Evolutionary conservation across 2,113 vertebrate genomes (phyloP).

Genomic region (Corythornis cristatus): DNA sequence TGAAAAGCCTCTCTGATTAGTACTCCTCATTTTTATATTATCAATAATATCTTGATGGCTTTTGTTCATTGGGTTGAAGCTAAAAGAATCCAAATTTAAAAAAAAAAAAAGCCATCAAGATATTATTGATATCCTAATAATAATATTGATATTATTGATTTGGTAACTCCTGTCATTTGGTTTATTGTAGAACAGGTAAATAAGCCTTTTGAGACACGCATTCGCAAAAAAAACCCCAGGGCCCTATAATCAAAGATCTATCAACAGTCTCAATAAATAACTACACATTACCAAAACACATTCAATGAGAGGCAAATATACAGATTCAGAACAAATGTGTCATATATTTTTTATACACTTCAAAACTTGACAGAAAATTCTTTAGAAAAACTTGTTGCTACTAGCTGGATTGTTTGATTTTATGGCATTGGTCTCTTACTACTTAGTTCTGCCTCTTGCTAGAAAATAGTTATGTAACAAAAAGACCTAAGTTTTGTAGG

Average conservation of each 20-base stretch:
- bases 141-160: not conserved
- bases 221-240: not conserved
- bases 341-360: not conserved
- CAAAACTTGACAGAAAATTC: not conserved
- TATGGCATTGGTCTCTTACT: not conserved
- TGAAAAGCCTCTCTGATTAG: conserved; percentile 20
- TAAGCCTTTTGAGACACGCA: not conserved
- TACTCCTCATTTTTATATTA: conserved; percentile 7
- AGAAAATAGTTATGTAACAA: no score
- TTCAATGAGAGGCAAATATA: not conserved
- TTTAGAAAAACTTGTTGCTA: not conserved
- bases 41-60: not conserved
- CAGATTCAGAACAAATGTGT: not conserved
- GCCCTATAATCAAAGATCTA: not conserved
- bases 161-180: not conserved
- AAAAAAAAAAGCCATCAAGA: no score
- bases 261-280: not conserved
- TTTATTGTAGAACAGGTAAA: not conserved
- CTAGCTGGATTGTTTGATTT: not conserved
- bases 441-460: not conserved
- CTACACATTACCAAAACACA: not conserved
- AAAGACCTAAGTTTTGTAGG: no score
- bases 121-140: no score
- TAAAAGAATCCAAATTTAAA: no score
- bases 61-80: no score